Percentiles rank a stretch among this genome's conserved stretches.
Conservation (phyloP, 2,888 invertebrate species). For the Zhuqinia jingwanae region DNA sequence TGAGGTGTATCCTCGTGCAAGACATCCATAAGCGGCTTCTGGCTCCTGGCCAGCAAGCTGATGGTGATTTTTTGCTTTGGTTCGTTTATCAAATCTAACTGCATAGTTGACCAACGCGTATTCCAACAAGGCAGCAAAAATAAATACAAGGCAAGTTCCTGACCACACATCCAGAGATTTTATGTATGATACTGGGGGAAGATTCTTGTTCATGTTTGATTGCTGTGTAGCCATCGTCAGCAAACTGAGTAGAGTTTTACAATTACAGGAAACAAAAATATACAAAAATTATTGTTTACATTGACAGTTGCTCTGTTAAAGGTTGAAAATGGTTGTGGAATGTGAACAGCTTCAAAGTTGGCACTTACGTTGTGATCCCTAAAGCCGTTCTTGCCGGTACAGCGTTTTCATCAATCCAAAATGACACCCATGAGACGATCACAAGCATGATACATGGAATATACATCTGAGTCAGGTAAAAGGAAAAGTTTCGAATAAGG, state of each 20-base stretch:
- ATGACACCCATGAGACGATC: constrained; percentile 79
- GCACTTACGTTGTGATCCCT: constrained; percentile 82
- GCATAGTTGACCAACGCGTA: constrained; percentile 83
- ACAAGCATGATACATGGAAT: constrained; percentile 83
- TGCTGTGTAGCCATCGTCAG: constrained; percentile 73
- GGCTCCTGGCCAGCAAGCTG: constrained; percentile 60
- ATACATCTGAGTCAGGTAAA: constrained; percentile 83
- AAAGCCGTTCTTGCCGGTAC: constrained; percentile 81
- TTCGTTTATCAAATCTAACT: constrained; percentile 79
- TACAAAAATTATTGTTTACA: neutral
- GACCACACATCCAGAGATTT: constrained; percentile 83
- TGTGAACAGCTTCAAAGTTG: no score
- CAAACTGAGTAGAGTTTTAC: constrained; percentile 35
- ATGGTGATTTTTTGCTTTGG: constrained; percentile 52
- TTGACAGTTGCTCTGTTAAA: no score
- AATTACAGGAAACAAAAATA: constrained; percentile 30
- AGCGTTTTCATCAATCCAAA: constrained; percentile 81
- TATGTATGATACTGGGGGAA: constrained; percentile 83
- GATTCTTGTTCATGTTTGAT: constrained; percentile 69
- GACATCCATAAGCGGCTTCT: constrained; percentile 79
- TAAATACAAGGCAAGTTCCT: constrained; percentile 83
- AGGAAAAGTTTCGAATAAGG: constrained; percentile 81
- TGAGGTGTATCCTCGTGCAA: constrained; percentile 80
- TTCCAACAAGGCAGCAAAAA: constrained; percentile 83
- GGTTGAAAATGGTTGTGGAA: neutral